Conservation (phyloP, 2,113 vertebrate genomes). For the Leiothrix lutea region DNA sequence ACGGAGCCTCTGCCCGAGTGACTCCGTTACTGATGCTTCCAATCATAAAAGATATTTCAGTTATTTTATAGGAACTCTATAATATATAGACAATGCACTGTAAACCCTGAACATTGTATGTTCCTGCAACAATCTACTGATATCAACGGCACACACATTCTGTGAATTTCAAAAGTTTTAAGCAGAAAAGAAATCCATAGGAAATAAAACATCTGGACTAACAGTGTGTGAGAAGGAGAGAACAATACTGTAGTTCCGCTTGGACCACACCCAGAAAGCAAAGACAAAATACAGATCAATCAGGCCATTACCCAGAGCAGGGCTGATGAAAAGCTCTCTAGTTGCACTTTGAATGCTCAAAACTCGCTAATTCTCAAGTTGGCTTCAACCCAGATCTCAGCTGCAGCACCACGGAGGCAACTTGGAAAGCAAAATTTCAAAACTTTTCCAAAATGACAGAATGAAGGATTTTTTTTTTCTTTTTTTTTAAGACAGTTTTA, state of each 20-base stretch:
- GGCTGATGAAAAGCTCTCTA: background rate
- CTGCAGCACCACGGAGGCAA: background rate
- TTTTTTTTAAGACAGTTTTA: background rate
- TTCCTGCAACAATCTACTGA: background rate
- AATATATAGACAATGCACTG: background rate
- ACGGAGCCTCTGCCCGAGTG: background rate
- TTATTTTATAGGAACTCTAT: background rate
- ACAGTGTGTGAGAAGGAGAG: background rate
- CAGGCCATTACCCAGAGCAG: background rate
- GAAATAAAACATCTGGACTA: background rate
- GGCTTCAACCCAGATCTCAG: slow-evolving; percentile 1
- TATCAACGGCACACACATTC: background rate
- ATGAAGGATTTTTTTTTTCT: background rate
- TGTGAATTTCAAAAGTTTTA: background rate
- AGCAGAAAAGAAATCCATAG: background rate
- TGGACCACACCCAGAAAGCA: background rate
- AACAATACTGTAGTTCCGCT: background rate
- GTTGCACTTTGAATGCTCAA: background rate
- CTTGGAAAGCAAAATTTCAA: slow-evolving; percentile 29
- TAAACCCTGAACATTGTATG: background rate
- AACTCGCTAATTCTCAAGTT: background rate
- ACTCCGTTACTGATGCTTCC: background rate
- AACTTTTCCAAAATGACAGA: slow-evolving; percentile 52
- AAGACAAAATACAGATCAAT: background rate
- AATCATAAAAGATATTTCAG: background rate